Evolutionary conservation across 2,888 invertebrate genomes (phyloP), one percentile per base, ranked within the genome.

Genomic region (Nymphalis urticae): DNA sequence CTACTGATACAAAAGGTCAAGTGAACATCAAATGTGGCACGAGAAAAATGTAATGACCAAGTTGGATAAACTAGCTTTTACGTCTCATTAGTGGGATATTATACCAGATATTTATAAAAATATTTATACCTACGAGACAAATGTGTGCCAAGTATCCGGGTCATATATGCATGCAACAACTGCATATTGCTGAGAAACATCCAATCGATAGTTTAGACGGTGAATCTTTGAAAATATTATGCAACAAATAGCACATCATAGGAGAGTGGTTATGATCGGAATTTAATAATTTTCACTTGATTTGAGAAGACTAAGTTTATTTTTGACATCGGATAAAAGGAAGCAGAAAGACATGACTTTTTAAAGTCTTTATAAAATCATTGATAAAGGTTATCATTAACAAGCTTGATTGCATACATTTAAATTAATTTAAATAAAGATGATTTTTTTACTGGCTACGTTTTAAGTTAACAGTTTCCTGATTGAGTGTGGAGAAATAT

Each of bases 131-230:
- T 48, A 48, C 24, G 48, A 48, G 19, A 54, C 19, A 58, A 47
- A 75, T 74, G 77, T 77, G 64, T 76, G 78, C 74, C 76, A 77
- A 73, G 75, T 75, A 77, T 76, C 73, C 74, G 76, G 75, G 75
- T 78, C 76, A 71, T 71, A 71, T 75, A 68, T 79, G 77, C 79
- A 79, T 75, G 79, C 78, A 79, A 78, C 75, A 73, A 75, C 76
- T 79, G 77, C 75, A 79, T 76, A 78, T 77, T 78, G 64, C 72
- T 74, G 77, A 74, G 73, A 77, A 75, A 72, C 76, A 74, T 76
- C 76, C 76, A 75, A 76, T 74, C 74, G 72, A 78, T 78, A 78
- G 78, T 69, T 76, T 76, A 78, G 76, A 76, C 77, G 76, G 74
- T 76, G 76, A 77, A 76, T 77, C 77, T 79, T 78, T 73, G 66